phyloP scores from a whole-genome alignment of 2,888 invertebrate genomes.

The Parnassius orleans region DNA sequence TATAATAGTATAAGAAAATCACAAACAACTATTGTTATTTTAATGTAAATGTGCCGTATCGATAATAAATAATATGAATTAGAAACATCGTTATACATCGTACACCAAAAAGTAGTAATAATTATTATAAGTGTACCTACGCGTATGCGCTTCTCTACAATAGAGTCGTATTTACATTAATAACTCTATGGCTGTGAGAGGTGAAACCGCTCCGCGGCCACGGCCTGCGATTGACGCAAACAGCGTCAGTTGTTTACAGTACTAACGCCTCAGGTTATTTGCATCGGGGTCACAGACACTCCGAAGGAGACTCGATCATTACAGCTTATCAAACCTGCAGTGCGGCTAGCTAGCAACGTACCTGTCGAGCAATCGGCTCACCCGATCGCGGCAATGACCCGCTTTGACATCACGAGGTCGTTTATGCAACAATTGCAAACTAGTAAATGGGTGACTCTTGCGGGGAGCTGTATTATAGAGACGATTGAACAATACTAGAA shows the following conservation, averaged over 20 bases:
- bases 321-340: conserved; percentile 64
- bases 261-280: conserved; percentile 76
- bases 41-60: too few species aligned
- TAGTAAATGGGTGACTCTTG: conserved; percentile 63
- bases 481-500: conserved; percentile 57
- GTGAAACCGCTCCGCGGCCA: conserved; percentile 26
- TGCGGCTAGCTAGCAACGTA: conserved; percentile 35
- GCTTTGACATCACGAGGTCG: conserved; percentile 71
- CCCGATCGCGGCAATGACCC: conserved; percentile 67
- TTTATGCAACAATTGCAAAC: conserved; percentile 74
- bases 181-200: conserved; percentile 44
- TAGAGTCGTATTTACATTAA: conserved; percentile 15
- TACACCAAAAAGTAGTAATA: too few species aligned
- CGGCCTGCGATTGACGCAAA: conserved; percentile 70
- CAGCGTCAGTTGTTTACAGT: conserved; percentile 74
- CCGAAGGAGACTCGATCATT: conserved; percentile 73
- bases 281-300: conserved; percentile 81
- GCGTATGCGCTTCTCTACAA: conserved; percentile 1
- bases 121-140: too few species aligned
- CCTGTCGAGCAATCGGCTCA: conserved; percentile 38
- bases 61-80: too few species aligned
- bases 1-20: too few species aligned
- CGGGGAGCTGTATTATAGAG: conserved; percentile 52
- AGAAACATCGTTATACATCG: too few species aligned
- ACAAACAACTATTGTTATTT: too few species aligned